Conservation (phyloP, 2,888 invertebrate species). For the Meandrusa payeni region DNA sequence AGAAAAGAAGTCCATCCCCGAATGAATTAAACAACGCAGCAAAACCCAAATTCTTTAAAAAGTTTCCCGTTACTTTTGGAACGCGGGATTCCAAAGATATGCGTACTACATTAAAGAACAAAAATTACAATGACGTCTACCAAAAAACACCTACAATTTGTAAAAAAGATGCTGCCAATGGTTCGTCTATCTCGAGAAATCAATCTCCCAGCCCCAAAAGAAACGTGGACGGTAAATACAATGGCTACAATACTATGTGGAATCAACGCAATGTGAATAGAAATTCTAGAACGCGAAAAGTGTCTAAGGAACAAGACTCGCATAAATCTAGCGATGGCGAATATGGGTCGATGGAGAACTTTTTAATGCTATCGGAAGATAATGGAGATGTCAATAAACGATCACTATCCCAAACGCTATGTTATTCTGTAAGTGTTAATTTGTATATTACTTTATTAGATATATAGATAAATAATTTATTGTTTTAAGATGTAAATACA, state of each 20-base stretch:
- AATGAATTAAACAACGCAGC: slow-evolving; percentile 15
- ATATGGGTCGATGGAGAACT: slow-evolving; percentile 34
- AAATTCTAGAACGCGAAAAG: slow-evolving; percentile 46
- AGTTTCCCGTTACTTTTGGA: slow-evolving; percentile 18
- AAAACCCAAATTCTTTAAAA: slow-evolving; percentile 23
- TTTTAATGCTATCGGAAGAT: slow-evolving; percentile 32
- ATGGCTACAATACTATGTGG: slow-evolving; percentile 51
- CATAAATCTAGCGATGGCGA: slow-evolving; percentile 19
- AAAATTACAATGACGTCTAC: slow-evolving; percentile 48
- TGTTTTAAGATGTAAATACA: too few relatives aligned
- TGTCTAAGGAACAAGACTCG: slow-evolving; percentile 32
- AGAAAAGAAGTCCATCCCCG: slow-evolving; percentile 13
- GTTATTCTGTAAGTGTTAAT: slow-evolving; percentile 27
- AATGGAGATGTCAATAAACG: slow-evolving; percentile 23
- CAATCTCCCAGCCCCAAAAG: slow-evolving; percentile 49
- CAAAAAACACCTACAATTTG: slow-evolving; percentile 39
- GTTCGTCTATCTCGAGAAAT: slow-evolving; percentile 30
- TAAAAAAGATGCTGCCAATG: slow-evolving; percentile 29
- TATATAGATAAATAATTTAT: too few relatives aligned
- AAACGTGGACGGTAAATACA: slow-evolving; percentile 54
- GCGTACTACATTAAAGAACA: slow-evolving; percentile 44
- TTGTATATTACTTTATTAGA: too few relatives aligned
- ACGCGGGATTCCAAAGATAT: slow-evolving; percentile 33
- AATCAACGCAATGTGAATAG: slow-evolving; percentile 42
- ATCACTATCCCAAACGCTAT: slow-evolving; percentile 29